A percentile compares a stretch with the other conserved stretches of the same genome.
These are phyloP conservation scores for Leucania comma DNA, from an alignment of 2,888 invertebrate species.

Conservation along the genomic window DNA sequence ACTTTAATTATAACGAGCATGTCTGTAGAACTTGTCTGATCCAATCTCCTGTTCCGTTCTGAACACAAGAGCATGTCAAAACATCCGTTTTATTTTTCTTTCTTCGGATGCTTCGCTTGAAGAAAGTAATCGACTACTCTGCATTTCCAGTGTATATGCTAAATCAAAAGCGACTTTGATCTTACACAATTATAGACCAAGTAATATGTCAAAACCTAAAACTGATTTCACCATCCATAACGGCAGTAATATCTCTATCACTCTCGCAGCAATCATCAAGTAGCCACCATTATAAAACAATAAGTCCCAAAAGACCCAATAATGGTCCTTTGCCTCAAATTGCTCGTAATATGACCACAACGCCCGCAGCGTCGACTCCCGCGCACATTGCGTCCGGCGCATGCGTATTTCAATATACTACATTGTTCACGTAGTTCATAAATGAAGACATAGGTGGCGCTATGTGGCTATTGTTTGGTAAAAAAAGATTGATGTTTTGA, in stretches of 20 bases:
- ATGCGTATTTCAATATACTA: constrained; percentile 18
- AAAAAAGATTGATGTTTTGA: constrained; percentile 31
- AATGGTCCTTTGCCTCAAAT: constrained; percentile 44
- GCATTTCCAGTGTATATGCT: too few species aligned
- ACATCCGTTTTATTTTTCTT: constrained; percentile 50
- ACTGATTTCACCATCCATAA: constrained; percentile 24
- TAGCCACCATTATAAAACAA: constrained; percentile 41
- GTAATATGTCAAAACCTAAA: background rate
- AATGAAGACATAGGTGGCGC: constrained; percentile 59
- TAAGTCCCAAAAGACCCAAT: constrained; percentile 41
- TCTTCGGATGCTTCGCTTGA: background rate
- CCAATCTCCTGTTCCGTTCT: constrained; percentile 56
- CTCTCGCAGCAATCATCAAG: constrained; percentile 20
- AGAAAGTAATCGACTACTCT: background rate
- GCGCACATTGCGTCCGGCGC: constrained; percentile 29
- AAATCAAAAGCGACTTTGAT: too few species aligned
- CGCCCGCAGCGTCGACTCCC: constrained; percentile 27
- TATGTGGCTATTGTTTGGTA: constrained; percentile 20
- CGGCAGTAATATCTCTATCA: constrained; percentile 9
- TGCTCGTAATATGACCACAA: constrained; percentile 52
- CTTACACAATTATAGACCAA: background rate
- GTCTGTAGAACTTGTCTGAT: constrained; percentile 39
- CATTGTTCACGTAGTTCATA: constrained; percentile 42
- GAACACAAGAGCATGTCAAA: constrained; percentile 46
- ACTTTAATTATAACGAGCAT: constrained; percentile 46